A percentile compares a stretch with the other conserved stretches of the same genome.
phyloP scores from a whole-genome alignment of 1,140 invertebrate genomes.

The Drepana arcuata region DNA sequence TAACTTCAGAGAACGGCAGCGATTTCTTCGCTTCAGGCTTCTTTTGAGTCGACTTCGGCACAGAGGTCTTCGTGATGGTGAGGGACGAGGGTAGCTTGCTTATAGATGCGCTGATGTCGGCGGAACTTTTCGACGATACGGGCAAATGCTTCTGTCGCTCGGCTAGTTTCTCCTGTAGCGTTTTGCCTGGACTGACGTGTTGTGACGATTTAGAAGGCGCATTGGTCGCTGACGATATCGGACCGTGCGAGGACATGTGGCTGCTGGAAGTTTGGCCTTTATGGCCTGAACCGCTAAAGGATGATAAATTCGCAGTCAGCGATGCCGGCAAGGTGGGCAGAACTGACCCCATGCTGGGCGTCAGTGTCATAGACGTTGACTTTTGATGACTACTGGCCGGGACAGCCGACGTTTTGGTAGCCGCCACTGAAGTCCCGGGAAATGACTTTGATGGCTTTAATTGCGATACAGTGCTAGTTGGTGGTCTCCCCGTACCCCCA shows the following conservation, averaged over 20 bases:
- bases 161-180: constrained; percentile 75
- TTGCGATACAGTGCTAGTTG: constrained; percentile 11
- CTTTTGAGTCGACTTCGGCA: constrained; percentile 30
- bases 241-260: constrained; percentile 44
- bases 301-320: constrained; percentile 36
- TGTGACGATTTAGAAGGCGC: constrained; percentile 48
- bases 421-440: neutral
- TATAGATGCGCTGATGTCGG: constrained; percentile 56
- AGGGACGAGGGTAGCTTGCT: constrained; percentile 62
- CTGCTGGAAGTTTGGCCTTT: constrained; percentile 20
- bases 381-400: constrained; percentile 33
- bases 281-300: constrained; percentile 26
- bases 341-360: constrained; percentile 52
- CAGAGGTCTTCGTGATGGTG: constrained; percentile 58
- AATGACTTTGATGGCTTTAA: constrained; percentile 28
- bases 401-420: constrained; percentile 20
- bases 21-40: constrained; percentile 47
- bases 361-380: constrained; percentile 25
- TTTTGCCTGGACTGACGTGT: constrained; percentile 72
- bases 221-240: constrained; percentile 32
- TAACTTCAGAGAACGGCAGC: constrained; percentile 30
- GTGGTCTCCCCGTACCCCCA: constrained; percentile 10
- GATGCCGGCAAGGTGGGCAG: constrained; percentile 42
- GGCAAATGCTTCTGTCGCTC: constrained; percentile 72
- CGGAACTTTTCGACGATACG: constrained; percentile 16